These are phyloP conservation scores for Hermatobates lingyangjiaoensis DNA, from an alignment of 1,140 invertebrate species.

Conservation along the genomic window DNA sequence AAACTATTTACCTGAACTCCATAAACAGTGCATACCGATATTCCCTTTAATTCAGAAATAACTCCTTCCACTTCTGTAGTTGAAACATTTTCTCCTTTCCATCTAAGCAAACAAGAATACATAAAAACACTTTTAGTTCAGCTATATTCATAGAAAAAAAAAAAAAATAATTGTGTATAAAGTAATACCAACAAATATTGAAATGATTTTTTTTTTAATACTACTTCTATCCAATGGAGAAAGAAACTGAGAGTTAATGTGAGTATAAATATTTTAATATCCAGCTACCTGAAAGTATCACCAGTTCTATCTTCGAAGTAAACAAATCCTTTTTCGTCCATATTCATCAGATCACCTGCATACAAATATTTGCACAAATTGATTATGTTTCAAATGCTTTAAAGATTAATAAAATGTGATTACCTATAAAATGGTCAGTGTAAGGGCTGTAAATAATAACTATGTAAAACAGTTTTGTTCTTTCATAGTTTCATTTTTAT, in stretches of 20 bases:
- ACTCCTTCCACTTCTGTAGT: constrained; percentile 91
- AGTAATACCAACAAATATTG: background rate
- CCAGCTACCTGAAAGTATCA: constrained; percentile 46
- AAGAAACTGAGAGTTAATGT: too few species aligned
- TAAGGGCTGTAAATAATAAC: too few species aligned
- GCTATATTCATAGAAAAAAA: background rate
- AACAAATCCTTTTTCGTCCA: constrained; percentile 52
- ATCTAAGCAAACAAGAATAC: constrained; percentile 36
- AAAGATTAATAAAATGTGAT: too few species aligned
- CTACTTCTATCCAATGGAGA: too few species aligned
- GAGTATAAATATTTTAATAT: too few species aligned
- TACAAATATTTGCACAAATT: background rate
- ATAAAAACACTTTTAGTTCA: background rate
- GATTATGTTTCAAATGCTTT: too few species aligned
- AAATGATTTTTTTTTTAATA: background rate
- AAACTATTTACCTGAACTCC: constrained; percentile 57
- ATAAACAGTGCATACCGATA: constrained; percentile 58
- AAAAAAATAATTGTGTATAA: background rate
- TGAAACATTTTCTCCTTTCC: constrained; percentile 90
- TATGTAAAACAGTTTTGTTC: too few species aligned
- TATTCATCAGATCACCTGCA: constrained; percentile 47
- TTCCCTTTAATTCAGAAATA: constrained; percentile 56
- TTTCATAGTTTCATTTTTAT: too few species aligned
- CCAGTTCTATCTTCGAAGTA: constrained; percentile 57
- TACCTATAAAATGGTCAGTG: too few species aligned